Conservation (phyloP, 2,888 invertebrate species). For the Rhimphoctona megacephalus region DNA sequence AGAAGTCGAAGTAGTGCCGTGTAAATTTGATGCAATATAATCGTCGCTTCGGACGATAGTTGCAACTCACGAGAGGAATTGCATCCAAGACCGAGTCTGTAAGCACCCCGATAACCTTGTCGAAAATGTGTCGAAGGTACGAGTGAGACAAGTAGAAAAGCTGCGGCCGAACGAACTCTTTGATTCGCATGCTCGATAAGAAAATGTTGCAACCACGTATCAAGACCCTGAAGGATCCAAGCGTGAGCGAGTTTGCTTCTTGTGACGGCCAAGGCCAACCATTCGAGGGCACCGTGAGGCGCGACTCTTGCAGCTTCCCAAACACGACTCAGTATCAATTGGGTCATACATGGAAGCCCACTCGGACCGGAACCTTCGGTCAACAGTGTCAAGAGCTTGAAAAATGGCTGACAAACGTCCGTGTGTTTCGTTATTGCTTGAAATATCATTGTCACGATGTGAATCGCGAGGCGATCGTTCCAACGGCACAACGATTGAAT, state of each 20-base stretch:
- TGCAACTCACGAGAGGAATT: constrained; percentile 85
- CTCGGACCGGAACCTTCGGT: constrained; percentile 93
- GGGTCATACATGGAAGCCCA: constrained; percentile 96
- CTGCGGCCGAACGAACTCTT: constrained; percentile 95
- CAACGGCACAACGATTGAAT: constrained; percentile 96
- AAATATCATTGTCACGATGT: constrained; percentile 95
- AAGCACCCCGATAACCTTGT: constrained; percentile 91
- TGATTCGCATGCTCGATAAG: constrained; percentile 94
- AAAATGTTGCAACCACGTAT: constrained; percentile 96
- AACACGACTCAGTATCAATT: constrained; percentile 93
- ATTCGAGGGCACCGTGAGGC: constrained; percentile 96
- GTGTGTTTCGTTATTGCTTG: constrained; percentile 96
- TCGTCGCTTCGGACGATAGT: constrained; percentile 86
- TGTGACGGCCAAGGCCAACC: constrained; percentile 92
- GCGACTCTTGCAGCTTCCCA: constrained; percentile 97
- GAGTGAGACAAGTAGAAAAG: constrained; percentile 94
- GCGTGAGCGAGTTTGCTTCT: constrained; percentile 96
- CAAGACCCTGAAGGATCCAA: constrained; percentile 96
- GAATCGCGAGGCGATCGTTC: constrained; percentile 95
- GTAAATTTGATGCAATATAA: constrained; percentile 89
- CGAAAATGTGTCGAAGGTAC: constrained; percentile 96
- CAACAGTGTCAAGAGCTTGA: constrained; percentile 94
- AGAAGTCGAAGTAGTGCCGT: constrained; percentile 91
- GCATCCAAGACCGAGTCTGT: constrained; percentile 87
- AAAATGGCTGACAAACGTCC: constrained; percentile 96